Percentiles rank a stretch among this genome's conserved stretches.
Conservation (phyloP, 2,797 vertebrate species). For the Enteromius unitaeniatus region DNA sequence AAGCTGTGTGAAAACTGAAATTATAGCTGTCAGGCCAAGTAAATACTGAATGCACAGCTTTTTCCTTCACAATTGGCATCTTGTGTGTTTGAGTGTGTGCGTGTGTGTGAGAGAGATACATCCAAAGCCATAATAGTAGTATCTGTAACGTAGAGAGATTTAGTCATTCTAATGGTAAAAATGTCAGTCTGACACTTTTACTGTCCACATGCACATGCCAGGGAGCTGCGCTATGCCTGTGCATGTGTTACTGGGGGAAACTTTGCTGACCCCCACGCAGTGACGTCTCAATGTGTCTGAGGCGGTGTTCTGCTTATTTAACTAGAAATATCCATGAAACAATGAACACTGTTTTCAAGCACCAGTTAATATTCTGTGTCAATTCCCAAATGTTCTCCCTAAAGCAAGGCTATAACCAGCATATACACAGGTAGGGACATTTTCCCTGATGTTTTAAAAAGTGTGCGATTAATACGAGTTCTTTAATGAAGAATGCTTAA, state of each 20-base stretch:
- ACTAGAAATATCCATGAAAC: slow-evolving; percentile 27
- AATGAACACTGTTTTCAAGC: slow-evolving; percentile 30
- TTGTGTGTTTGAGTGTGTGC: slow-evolving; percentile 45
- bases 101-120: slow-evolving; percentile 41
- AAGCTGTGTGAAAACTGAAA: slow-evolving; percentile 32
- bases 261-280: slow-evolving; percentile 34
- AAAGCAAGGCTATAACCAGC: not conserved
- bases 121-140: slow-evolving; percentile 18
- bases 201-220: slow-evolving; percentile 58
- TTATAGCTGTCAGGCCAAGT: slow-evolving; percentile 47
- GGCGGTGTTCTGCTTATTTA: slow-evolving; percentile 37
- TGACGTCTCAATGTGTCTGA: slow-evolving; percentile 22
- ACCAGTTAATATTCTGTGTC: slow-evolving; percentile 11
- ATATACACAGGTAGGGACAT: not conserved
- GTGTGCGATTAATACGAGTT: not conserved
- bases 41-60: slow-evolving; percentile 44
- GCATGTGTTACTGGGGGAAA: slow-evolving; percentile 49
- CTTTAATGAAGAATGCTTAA: not conserved
- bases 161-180: slow-evolving; percentile 58
- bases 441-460: not conserved
- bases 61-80: slow-evolving; percentile 33
- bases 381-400: slow-evolving; percentile 6
- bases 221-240: slow-evolving; percentile 42
- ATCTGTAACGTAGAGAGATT: slow-evolving; percentile 50
- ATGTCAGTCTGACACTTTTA: slow-evolving; percentile 65